phyloP scores from a whole-genome alignment of 2,113 vertebrate genomes.

The Caranx ignobilis region DNA sequence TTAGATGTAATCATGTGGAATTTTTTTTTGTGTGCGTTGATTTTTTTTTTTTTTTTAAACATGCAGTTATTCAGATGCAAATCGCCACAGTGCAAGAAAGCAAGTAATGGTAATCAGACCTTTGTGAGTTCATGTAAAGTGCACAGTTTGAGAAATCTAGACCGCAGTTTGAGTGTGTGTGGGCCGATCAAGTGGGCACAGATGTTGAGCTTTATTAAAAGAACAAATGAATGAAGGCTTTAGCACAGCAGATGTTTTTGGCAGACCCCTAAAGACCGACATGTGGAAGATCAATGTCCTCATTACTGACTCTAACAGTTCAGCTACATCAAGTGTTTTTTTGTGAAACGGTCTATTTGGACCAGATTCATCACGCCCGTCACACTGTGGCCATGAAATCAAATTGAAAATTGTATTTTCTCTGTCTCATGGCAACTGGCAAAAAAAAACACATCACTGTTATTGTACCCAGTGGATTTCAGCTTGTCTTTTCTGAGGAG shows the following conservation, averaged over 20 bases:
- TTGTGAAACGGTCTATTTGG: slow-evolving; percentile 15
- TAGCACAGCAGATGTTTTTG: slow-evolving; percentile 28
- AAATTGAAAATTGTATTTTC: slow-evolving; percentile 44
- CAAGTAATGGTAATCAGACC: slow-evolving; percentile 14
- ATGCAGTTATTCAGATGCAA: background rate
- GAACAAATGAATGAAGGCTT: slow-evolving; percentile 23
- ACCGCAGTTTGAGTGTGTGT: background rate
- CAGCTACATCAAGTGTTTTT: slow-evolving; percentile 8
- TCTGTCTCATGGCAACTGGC: slow-evolving; percentile 10
- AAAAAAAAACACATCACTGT: slow-evolving; percentile 11
- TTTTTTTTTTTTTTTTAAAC: background rate
- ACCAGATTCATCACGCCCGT: slow-evolving; percentile 43
- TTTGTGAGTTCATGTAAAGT: slow-evolving; percentile 11
- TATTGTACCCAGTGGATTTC: slow-evolving; percentile 18
- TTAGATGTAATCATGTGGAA: too few species aligned
- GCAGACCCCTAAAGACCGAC: background rate
- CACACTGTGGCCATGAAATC: slow-evolving; percentile 26
- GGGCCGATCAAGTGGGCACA: slow-evolving; percentile 2
- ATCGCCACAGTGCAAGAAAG: background rate
- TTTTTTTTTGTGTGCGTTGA: too few species aligned
- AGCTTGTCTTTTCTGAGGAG: slow-evolving; percentile 16
- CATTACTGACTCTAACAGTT: slow-evolving; percentile 23
- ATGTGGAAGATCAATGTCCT: slow-evolving; percentile 9
- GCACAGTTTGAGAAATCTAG: slow-evolving; percentile 9
- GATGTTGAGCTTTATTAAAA: slow-evolving; percentile 31